Evolutionary conservation across 2,888 invertebrate genomes (phyloP), one percentile per base, ranked within the genome.

Genomic region (Criorhina ranunculi): DNA sequence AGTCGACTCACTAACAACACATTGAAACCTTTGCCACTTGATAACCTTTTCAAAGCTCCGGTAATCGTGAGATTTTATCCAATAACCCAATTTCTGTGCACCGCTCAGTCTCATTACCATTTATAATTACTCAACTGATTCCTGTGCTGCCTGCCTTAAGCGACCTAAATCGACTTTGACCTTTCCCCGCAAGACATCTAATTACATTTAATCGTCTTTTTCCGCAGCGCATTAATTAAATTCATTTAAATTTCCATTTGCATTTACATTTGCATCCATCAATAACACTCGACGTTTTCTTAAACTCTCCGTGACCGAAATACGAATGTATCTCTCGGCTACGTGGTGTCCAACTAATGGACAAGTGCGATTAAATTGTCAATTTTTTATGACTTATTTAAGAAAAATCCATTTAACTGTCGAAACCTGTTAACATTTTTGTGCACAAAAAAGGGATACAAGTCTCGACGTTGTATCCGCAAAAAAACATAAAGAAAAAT

Each of bases 271-370:
- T 11, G 37, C 9, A 11, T 37, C 37, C 42, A 12, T 6, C 42
- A 42, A 42, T 6, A 51, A 29, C 6, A 29, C n/a, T 31, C 29
- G 7, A n/a, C 29, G 24, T 4, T 53, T 53, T 53, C 29, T 11
- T 29, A 12, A 31, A 64, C 11, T 12, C n/a, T 53, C 9, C 75
- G 79, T 80, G 79, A 59, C 15, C 15, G 42, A 19, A 59, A 67
- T 75, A 53, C 42, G 19, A 66, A 80, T 55, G 12, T 24, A 31
- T 24, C 57, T 57, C 49, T 9, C 35, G 15, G 7, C 35, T 19
- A 62, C 75, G 79, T 79, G 79, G 40, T 53, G 44, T 19, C 46
- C 55, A 62, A 24, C 75, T 69, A 80, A 80, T 80, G 75, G 11
- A 24, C 72, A 60, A 59, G 66, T 66, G 51, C 49, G 60, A 81